Base-by-base conservation (phyloP, 1,140 invertebrate species). In the Apolygus lucorum region DNA sequence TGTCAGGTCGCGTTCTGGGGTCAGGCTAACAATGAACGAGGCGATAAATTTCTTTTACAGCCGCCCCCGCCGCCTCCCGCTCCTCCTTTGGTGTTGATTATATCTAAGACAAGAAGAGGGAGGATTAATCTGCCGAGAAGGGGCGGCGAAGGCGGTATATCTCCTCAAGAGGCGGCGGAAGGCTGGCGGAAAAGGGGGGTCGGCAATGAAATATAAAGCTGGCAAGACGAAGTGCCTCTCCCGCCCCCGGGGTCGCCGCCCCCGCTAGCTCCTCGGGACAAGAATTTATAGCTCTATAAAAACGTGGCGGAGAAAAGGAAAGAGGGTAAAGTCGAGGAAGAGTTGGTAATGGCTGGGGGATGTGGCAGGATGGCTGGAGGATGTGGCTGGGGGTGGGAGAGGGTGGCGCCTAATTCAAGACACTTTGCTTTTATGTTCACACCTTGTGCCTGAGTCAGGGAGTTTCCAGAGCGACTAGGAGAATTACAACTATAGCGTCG, bases 71-170 rank as follows among this genome's bases (percentile, higher is more conserved):
- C n/a, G n/a, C n/a, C n/a, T n/a, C n/a, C n/a, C n/a, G n/a, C n/a
- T n/a, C n/a, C n/a, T 26, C 62, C 26, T 63, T 63, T 63, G 62
- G 62, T 63, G 62, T 63, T 63, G 62, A 63, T 63, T 63, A 63
- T 63, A 63, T 63, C 62, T 63, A 63, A 63, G 62, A 63, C 62
- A 63, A 63, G 62, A 63, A n/a, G 26, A 26, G 14, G 62, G 62
- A 63, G 62, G 62, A 63, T 63, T 63, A 63, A 63, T 63, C 62
- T 63, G 62, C 62, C 62, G 62, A 63, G n/a, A n/a, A n/a, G n/a
- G n/a, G n/a, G n/a, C n/a, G n/a, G n/a, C n/a, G n/a, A n/a, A n/a
- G 62, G 62, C 62, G 62, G 62, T 63, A 63, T 25, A 63, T 63
- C 62, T 25, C 62, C 26, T 26, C 21, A 26, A 63, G 26, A 26